Conservation (phyloP, 2,888 invertebrate genomes). For the Luffia ferchaultella region DNA sequence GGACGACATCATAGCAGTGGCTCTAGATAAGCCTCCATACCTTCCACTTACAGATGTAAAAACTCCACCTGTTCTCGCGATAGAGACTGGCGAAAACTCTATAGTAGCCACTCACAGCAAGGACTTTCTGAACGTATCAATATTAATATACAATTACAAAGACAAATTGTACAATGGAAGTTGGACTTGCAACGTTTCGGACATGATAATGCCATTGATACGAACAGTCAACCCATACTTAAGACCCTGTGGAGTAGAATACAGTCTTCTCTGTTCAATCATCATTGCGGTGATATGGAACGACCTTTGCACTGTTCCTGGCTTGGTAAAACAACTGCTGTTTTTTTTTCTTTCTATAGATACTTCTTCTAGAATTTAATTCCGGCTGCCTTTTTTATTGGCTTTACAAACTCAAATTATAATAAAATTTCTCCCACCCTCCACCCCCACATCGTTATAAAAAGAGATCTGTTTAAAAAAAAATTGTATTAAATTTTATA, state of each 20-base stretch:
- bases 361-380: not conserved
- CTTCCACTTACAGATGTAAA: constrained; percentile 43
- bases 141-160: not conserved
- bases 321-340: constrained; percentile 51
- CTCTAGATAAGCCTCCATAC: constrained; percentile 36
- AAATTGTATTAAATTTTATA: too few relatives aligned
- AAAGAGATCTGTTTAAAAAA: too few relatives aligned
- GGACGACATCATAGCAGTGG: constrained; percentile 75
- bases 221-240: constrained; percentile 77
- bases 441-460: too few relatives aligned
- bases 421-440: too few relatives aligned
- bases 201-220: constrained; percentile 69
- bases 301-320: constrained; percentile 68
- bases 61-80: not conserved
- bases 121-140: constrained; percentile 2
- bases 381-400: too few relatives aligned
- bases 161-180: constrained; percentile 6
- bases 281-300: constrained; percentile 84
- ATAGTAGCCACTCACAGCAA: not conserved
- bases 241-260: constrained; percentile 84
- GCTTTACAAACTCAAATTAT: too few relatives aligned
- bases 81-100: not conserved
- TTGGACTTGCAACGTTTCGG: constrained; percentile 50
- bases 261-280: constrained; percentile 82
- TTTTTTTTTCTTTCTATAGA: not conserved